Conservation (phyloP, 23 tunicate species). For the Trididemnum nubilum region DNA sequence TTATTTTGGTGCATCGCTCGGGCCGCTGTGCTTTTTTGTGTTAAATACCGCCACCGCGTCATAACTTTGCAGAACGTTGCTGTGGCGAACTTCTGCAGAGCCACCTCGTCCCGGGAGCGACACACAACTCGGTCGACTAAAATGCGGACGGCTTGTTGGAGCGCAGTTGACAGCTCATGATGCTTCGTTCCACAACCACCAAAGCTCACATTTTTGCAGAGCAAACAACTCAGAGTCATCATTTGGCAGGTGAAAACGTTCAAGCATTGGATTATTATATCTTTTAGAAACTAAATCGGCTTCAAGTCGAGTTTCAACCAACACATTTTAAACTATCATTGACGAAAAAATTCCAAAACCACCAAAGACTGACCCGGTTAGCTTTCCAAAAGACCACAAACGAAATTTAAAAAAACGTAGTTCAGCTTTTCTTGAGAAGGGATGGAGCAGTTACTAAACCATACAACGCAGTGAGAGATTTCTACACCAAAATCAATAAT, state of each 20-base stretch:
- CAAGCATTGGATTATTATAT: too few species aligned
- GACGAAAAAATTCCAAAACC: too few species aligned
- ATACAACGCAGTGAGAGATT: too few species aligned
- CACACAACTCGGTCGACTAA: not conserved
- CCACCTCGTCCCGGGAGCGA: not conserved
- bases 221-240: not conserved
- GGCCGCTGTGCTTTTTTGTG: not conserved
- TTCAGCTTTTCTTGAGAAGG: too few species aligned
- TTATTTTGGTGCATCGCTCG: not conserved
- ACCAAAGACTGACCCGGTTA: too few species aligned
- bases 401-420: too few species aligned
- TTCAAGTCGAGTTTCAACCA: too few species aligned
- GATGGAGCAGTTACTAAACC: too few species aligned
- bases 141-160: not conserved
- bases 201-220: not conserved
- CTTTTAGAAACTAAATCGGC: too few species aligned
- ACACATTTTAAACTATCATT: too few species aligned
- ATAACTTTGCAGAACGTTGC: not conserved
- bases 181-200: not conserved
- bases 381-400: too few species aligned
- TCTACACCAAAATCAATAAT: too few species aligned
- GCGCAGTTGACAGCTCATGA: not conserved
- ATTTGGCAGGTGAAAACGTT: not conserved
- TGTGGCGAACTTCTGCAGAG: not conserved
- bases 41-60: not conserved